phyloP scores from a whole-genome alignment of 2,888 invertebrate species.

The Bellardia pandia region DNA sequence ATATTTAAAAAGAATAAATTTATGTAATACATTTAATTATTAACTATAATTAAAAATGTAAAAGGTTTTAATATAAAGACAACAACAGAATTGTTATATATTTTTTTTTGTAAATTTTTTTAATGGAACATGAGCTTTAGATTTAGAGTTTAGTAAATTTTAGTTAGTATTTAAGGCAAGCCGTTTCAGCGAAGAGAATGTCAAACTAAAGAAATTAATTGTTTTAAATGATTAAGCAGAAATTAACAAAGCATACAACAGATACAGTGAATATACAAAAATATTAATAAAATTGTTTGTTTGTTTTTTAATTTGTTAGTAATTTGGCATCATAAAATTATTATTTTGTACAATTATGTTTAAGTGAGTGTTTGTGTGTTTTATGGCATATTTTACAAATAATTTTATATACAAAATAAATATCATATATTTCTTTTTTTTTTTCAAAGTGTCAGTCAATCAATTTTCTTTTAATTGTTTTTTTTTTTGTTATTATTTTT shows the following conservation, averaged over 20 bases:
- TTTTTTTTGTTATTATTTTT: conserved; percentile 18
- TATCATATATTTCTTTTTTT: conserved; percentile 14
- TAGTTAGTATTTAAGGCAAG: conserved; percentile 41
- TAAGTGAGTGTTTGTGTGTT: conserved; percentile 19
- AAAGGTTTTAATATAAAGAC: no score
- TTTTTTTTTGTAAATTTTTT: not conserved
- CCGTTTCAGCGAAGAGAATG: not conserved
- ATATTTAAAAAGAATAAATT: not conserved
- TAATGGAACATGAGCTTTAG: not conserved
- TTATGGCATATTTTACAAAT: conserved; percentile 18
- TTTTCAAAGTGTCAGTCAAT: conserved; percentile 83
- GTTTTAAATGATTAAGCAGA: not conserved
- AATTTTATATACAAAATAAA: conserved; percentile 33
- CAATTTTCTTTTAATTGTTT: conserved; percentile 77
- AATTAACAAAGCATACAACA: not conserved
- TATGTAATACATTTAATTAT: no score
- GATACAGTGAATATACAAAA: not conserved
- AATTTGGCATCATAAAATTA: not conserved
- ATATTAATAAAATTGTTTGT: not conserved
- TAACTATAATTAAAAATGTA: no score
- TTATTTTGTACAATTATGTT: conserved; percentile 7
- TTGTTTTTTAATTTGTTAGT: conserved; percentile 9
- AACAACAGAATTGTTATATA: not conserved
- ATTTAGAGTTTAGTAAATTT: not conserved
- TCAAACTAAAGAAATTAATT: not conserved